Base-by-base conservation (phyloP, 1,140 invertebrate genomes). In the Vollenhovia emeryi region DNA sequence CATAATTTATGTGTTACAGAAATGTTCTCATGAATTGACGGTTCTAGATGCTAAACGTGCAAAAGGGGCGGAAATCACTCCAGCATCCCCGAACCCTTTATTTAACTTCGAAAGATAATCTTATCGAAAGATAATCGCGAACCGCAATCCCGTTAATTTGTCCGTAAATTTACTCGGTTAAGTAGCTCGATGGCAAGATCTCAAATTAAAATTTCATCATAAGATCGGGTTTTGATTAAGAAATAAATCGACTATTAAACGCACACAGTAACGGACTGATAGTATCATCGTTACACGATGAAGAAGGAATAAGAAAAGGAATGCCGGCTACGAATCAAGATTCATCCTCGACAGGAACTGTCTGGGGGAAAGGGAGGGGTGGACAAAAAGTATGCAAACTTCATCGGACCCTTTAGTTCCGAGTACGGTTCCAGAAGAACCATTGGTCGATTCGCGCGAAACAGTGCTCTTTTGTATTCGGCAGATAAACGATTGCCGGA, bases 381-480 rank as follows among this genome's bases (percentile, higher is more conserved):
- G n/a, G 24, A 73, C 66, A 82, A 82, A 82, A 82, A 82, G 52
- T 71, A 82, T 82, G 78, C 78, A 82, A 80, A 82, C 78, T 73
- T 82, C 66, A 82, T 82, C 50, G n/a, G 27, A 69, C 66, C 66
- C 50, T 84, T 76, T 84, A 50, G 43, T 84, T 84, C 80, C 30
- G 21, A 82, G 73, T 84, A 76, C 57, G 21, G 71, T 84, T 75
- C 48, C 71, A 84, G 71, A 84, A 84, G 71, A 84, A 84, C 68
- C 71, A 60, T 73, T 83, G 15, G 80, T 59, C 73, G 30, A 76
- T 57, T 76, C 55, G 59, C 80, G 73, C 80, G 80, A 84, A 84
- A 84, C 80, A 84, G 80, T 76, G 80, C 69, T 62, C 80, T 76
- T 76, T 84, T 84, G 71, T 84, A 84, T 84, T 62, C 73, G 21